Base-by-base conservation (phyloP, 2,113 vertebrate species). In the Nothocercus julius region DNA sequence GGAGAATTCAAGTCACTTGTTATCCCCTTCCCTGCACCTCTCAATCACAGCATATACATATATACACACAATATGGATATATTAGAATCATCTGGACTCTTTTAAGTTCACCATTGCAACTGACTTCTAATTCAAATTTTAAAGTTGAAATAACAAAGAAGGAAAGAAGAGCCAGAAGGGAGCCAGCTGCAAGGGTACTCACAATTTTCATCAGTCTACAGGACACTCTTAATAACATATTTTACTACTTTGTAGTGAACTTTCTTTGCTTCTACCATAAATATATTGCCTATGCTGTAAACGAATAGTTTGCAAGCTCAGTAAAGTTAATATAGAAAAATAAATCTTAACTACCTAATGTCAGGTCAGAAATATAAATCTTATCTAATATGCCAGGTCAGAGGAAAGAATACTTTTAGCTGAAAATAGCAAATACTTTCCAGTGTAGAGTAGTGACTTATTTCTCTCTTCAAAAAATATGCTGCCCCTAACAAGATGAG, bases 281-380 rank as follows among this genome's bases (percentile, higher is more conserved):
- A 95, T 97, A 93, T 82, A 93, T 95, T 93, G 82, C 54, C 82
- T 54, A n/a, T 92, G 67, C 80, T 96, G 63, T 87, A 97, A 96
- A 96, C 93, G 84, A 95, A 95, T 83, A 95, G 88, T 42, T 88
- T 93, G 84, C 90, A 97, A 96, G 87, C 90, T 93, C 85, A 95
- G 93, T 96, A 96, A 94, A 79, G 67, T 94, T 94, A 95, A 91
- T 95, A 87, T 81, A 94, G 95, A 95, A 76, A 72, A 92, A 97
- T 97, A 98, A 96, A 97, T 94, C 95, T 95, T 94, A 93, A 96
- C 93, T 94, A 91, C 92, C 95, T 94, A 96, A 97, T 94, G 95
- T 94, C 97, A 97, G 95, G 96, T 97, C 95, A 96, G 90, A 96
- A 97, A 70, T 93, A 97, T 97, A 98, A 96, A 97, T 93, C 95